Evolutionary conservation across 2,797 vertebrate genomes (phyloP), one percentile per base, ranked within the genome.

Genomic region (Smutsia gigantea): DNA sequence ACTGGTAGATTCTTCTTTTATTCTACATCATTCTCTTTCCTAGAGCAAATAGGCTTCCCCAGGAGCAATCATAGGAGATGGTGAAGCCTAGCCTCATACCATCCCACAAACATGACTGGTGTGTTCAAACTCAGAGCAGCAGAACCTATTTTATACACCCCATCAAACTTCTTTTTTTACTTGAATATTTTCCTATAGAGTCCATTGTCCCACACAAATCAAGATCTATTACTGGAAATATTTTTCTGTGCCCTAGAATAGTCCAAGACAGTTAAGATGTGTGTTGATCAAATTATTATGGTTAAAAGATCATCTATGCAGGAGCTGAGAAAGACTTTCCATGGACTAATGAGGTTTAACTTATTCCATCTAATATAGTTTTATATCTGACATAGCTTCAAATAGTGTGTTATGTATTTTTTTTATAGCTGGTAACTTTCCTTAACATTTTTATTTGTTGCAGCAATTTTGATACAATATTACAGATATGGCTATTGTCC

Each of bases 231-330:
- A 72, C 42, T 68, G n/a, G 42, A 94, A 82, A 77, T 66, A 2
- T 87, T 7, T 69, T 77, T 83, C 34, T 92, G 3, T 94, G 18
- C 7, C 42, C 34, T 31, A 57, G 55, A 85, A 68, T 10, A 85
- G 85, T 93, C 55, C 49, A 59, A 72, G 42, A 21, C 12, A 55
- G n/a, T 90, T 92, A 74, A 72, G 46, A 34, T 2, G 11, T 27
- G 78, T 66, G 10, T 69, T 92, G 61, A 95, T 94, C 21, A 94
- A 84, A 77, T 72, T 72, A 78, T 68, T 11, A 84, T 71, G 61
- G 27, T 46, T 74, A 46, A 55, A 93, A 64, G n/a, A 77, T 66
- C 37, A 27, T 85, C 29, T 92, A n/a, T 42, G 59, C 5, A 81
- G 18, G 19, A 75, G 53, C 12, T 87, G 17, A 93, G 78, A 92